Percentiles rank a stretch among this genome's conserved stretches.
These are phyloP conservation scores for Clarias macrocephalus DNA, from an alignment of 2,113 vertebrate species.

Conservation along the genomic window DNA sequence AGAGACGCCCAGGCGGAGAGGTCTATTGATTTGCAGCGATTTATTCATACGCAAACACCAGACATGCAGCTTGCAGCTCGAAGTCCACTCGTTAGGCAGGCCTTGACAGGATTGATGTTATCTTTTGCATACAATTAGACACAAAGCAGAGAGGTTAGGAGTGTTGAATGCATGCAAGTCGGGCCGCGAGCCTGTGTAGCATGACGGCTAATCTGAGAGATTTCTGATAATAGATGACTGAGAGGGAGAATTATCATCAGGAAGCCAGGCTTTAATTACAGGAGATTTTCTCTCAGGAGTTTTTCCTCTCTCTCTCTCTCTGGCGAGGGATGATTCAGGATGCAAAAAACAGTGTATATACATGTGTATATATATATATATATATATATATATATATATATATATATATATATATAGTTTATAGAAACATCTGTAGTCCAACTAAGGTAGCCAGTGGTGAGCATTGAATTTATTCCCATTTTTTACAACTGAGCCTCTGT, in stretches of 20 bases:
- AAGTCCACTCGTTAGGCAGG: constrained; percentile 49
- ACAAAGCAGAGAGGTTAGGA: constrained; percentile 66
- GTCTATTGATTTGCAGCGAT: constrained; percentile 35
- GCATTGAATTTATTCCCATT: no score
- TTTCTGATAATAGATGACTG: constrained; percentile 62
- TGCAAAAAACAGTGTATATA: neutral
- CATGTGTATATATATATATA: no score
- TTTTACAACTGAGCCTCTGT: no score
- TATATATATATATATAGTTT: no score
- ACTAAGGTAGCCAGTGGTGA: no score
- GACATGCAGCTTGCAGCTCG: constrained; percentile 14
- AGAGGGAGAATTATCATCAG: constrained; percentile 62
- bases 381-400: no score
- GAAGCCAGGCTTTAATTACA: constrained; percentile 41
- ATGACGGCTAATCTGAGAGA: constrained; percentile 42
- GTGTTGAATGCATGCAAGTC: constrained; percentile 61
- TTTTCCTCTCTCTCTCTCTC: neutral
- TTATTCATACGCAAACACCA: constrained; percentile 37
- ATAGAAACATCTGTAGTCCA: no score
- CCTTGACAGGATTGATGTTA: constrained; percentile 58
- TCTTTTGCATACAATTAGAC: constrained; percentile 70
- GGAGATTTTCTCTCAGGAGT: neutral
- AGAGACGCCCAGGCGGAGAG: constrained; percentile 8
- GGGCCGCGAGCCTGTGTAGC: constrained; percentile 57
- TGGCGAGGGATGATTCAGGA: neutral